A percentile compares a stretch with the other conserved stretches of the same genome.
Conservation (phyloP, 2,888 invertebrate species). For the Metacarcinus magister region DNA sequence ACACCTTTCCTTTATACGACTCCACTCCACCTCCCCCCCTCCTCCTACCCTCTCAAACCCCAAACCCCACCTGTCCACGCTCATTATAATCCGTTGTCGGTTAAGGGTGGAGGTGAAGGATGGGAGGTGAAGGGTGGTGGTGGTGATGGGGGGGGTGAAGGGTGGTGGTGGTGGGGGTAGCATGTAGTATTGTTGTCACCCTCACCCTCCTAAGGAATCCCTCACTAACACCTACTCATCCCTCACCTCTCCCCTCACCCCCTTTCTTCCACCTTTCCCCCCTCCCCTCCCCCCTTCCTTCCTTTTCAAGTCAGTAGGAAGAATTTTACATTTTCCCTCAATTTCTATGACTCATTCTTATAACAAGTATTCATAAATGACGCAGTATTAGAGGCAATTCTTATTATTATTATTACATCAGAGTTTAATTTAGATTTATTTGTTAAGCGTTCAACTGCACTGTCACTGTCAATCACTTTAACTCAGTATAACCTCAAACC, state of each 20-base stretch:
- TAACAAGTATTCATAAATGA: too few species aligned
- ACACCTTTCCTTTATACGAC: neutral
- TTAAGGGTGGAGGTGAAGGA: neutral
- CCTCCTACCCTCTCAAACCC: neutral
- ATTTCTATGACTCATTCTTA: neutral
- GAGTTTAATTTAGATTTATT: too few species aligned
- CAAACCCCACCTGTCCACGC: constrained; percentile 42
- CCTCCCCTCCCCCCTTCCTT: neutral
- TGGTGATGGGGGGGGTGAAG: neutral
- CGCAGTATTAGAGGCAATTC: too few species aligned
- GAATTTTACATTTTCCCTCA: neutral
- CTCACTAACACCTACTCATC: neutral
- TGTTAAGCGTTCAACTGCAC: too few species aligned
- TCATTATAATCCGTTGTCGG: constrained; percentile 8
- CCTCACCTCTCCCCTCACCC: neutral
- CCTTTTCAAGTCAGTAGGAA: neutral
- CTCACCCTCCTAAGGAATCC: neutral
- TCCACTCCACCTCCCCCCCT: neutral
- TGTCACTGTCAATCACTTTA: too few species aligned
- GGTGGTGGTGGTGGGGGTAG: neutral
- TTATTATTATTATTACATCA: too few species aligned
- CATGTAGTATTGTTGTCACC: neutral
- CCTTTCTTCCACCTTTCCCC: too few species aligned
- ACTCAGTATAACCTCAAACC: too few species aligned
- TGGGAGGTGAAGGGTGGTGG: neutral